Base-by-base conservation (phyloP, 2,888 invertebrate species). In the Omphaloscelis lunosa region DNA sequence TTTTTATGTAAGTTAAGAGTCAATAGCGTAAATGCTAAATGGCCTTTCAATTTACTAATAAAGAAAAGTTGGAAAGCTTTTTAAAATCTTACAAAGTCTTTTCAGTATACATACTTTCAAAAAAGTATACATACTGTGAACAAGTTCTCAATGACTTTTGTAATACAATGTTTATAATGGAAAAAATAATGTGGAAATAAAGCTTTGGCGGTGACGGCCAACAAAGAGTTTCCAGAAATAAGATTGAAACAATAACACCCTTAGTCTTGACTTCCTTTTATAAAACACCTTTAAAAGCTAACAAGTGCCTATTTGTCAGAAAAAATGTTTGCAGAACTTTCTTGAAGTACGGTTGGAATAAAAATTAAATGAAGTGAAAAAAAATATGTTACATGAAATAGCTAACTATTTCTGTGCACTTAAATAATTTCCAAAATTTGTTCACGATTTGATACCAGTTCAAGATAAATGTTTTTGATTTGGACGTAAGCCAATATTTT, bases 401-500 rank as follows among this genome's bases (percentile, higher is more conserved):
- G 9, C n/a, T 17, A 17, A 56, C 34, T 68, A 76, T 78, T 72
- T 59, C 68, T 72, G n/a, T 48, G 11, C 59, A 45, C 56, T 74
- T 65, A 87, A 79, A 84, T 79, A 74, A 67, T 84, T 83, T 66
- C 72, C 27, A 66, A 78, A 77, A 72, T 77, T 56, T n/a, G n/a
- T 80, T 79, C 71, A 82, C 74, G 66, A 65, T 79, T 86, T 83
- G 81, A 88, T 77, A 75, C 61, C 65, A 53, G 67, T 86, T 86
- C 86, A 86, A 89, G 83, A 89, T 82, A 86, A 88, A 88, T 89
- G 88, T 89, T 88, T 89, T 88, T 87, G 84, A 81, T 84, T 86
- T 91, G 91, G 89, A 79, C 62, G 63, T 69, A 73, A 70, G 90
- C 92, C 92, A 92, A 89, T 82, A 88, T 89, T 88, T 87, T 86